Evolutionary conservation across 2,113 vertebrate species (phyloP).

Genomic region (Lycocorax pyrrhopterus): DNA sequence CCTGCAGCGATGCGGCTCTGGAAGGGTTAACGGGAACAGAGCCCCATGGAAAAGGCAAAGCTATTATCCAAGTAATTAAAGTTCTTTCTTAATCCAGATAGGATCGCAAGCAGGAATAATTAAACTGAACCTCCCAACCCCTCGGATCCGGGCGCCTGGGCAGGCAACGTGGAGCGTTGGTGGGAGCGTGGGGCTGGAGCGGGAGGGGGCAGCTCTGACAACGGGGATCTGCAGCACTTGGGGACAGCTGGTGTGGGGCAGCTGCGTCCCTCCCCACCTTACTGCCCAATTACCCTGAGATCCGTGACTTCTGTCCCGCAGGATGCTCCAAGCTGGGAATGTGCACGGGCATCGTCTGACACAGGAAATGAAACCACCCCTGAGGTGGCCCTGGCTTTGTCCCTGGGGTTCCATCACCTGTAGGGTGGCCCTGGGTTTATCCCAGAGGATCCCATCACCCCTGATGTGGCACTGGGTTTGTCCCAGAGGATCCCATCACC

Average conservation of each 20-base stretch:
- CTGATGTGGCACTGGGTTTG: accelerated
- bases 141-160: neutral
- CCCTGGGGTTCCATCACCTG: neutral
- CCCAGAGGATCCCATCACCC: neutral
- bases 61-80: conserved; percentile 40
- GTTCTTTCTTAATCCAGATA: conserved; percentile 2
- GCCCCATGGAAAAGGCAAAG: neutral
- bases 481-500: neutral
- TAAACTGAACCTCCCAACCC: neutral
- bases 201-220: neutral
- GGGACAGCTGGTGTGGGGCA: accelerated
- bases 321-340: neutral
- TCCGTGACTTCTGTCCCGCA: accelerated
- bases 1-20: neutral
- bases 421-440: neutral
- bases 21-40: neutral
- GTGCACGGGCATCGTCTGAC: accelerated
- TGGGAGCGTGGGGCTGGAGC: accelerated
- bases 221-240: accelerated
- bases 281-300: accelerated
- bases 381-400: neutral
- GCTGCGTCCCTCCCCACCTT: accelerated
- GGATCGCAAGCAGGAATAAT: conserved; percentile 11
- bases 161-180: accelerated
- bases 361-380: too few species aligned